These are phyloP conservation scores for Lordiphosa fenestrarum DNA, from an alignment of 2,888 invertebrate genomes.

Conservation along the genomic window DNA sequence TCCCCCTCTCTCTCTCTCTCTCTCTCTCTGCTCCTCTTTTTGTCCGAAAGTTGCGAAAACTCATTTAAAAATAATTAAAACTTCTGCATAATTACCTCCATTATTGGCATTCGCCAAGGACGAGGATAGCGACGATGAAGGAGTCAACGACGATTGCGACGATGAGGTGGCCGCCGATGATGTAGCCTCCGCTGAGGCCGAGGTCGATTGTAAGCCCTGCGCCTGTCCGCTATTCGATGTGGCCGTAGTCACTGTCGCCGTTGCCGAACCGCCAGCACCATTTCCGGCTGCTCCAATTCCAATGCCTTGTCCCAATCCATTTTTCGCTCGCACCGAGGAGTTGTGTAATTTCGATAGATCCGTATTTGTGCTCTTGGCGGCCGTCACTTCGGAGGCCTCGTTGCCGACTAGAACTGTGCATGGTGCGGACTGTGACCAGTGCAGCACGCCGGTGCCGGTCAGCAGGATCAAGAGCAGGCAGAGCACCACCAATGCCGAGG, in stretches of 20 bases:
- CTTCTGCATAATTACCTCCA: conserved; percentile 79
- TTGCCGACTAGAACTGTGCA: conserved; percentile 92
- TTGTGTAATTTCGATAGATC: conserved; percentile 87
- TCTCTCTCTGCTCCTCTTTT: conserved; percentile 3
- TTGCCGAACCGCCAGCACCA: conserved; percentile 41
- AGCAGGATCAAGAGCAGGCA: conserved; percentile 92
- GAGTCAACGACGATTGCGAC: conserved; percentile 81
- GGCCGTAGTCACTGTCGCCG: conserved; percentile 77
- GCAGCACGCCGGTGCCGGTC: conserved; percentile 91
- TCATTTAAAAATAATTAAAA: conserved; percentile 80
- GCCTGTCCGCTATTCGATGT: conserved; percentile 79
- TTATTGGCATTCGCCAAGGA: conserved; percentile 78
- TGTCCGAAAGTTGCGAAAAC: conserved; percentile 68
- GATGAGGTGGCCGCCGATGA: conserved; percentile 86
- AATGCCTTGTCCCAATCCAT: conserved; percentile 81
- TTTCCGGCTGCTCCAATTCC: conserved; percentile 84
- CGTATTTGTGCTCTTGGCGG: conserved; percentile 86
- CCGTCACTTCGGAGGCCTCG: conserved; percentile 86
- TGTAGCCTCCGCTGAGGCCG: conserved; percentile 79
- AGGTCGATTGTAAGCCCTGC: conserved; percentile 81
- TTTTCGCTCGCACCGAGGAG: conserved; percentile 84
- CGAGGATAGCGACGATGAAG: conserved; percentile 79
- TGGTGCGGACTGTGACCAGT: conserved; percentile 91
- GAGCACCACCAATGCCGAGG: conserved; percentile 90
- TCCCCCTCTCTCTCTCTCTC: not conserved